A percentile compares a stretch with the other conserved stretches of the same genome.
Conservation (phyloP, 2,113 vertebrate species). For the Sebastes schlegelii region DNA sequence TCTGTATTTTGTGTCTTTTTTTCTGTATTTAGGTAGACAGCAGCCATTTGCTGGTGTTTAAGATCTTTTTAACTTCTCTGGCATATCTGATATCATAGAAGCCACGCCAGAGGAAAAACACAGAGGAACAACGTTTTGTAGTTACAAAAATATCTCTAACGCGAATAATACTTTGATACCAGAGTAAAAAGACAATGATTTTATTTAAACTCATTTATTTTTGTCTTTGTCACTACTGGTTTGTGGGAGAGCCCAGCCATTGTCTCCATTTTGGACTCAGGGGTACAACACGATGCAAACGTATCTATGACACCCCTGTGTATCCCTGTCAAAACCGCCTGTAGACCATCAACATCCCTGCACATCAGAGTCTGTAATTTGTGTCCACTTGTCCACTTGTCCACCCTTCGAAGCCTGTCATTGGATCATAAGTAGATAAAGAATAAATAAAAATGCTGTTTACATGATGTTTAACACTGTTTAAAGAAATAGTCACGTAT, state of each 20-base stretch:
- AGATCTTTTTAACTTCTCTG: background rate
- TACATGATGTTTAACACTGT: background rate
- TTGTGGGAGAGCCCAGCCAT: background rate
- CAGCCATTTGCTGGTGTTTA: background rate
- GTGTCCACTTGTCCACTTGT: background rate
- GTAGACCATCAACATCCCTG: background rate
- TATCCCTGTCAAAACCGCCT: background rate
- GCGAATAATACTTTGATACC: background rate
- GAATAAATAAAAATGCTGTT: background rate
- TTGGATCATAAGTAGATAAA: background rate
- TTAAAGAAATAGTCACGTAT: background rate
- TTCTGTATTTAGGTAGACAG: background rate
- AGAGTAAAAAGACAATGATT: background rate
- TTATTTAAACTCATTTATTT: background rate
- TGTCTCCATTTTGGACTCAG: background rate
- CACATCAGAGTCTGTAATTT: background rate
- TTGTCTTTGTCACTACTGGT: background rate
- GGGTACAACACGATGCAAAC: background rate
- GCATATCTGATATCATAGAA: background rate
- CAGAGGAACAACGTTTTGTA: background rate
- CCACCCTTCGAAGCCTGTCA: background rate
- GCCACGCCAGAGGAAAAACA: background rate
- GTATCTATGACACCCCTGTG: background rate
- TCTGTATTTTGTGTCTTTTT: background rate
- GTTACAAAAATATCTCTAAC: background rate